These are phyloP conservation scores for Bubalus kerabau DNA, from an alignment of 2,113 vertebrate genomes.

Conservation along the genomic window DNA sequence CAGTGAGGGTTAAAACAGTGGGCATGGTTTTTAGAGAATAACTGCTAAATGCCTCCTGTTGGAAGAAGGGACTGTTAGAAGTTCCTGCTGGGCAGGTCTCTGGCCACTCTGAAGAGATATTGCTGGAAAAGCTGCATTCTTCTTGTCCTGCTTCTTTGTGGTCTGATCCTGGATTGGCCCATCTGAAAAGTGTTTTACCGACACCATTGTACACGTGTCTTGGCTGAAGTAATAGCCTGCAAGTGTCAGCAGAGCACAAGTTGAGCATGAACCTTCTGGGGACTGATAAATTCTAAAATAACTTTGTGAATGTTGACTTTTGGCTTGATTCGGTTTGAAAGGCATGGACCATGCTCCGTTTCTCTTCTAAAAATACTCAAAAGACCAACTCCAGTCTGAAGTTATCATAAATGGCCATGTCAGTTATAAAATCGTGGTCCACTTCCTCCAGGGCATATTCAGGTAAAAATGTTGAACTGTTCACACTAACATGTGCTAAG, in stretches of 20 bases:
- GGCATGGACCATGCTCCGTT: accelerated
- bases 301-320: neutral
- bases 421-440: neutral
- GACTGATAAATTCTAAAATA: neutral
- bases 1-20: neutral
- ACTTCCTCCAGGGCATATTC: neutral
- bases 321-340: neutral
- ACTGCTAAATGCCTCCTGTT: neutral
- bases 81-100: neutral
- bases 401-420: too few species aligned
- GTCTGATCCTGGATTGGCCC: neutral
- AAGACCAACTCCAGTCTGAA: neutral
- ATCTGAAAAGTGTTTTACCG: neutral
- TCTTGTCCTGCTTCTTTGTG: too few species aligned
- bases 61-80: accelerated
- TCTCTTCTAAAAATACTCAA: neutral
- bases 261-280: neutral
- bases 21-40: neutral
- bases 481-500: neutral
- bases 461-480: neutral
- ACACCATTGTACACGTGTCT: neutral
- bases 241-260: neutral
- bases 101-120: neutral
- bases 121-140: neutral
- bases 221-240: neutral